These are phyloP conservation scores for Lithophane ornitopus DNA, from an alignment of 2,888 invertebrate genomes.

Conservation along the genomic window DNA sequence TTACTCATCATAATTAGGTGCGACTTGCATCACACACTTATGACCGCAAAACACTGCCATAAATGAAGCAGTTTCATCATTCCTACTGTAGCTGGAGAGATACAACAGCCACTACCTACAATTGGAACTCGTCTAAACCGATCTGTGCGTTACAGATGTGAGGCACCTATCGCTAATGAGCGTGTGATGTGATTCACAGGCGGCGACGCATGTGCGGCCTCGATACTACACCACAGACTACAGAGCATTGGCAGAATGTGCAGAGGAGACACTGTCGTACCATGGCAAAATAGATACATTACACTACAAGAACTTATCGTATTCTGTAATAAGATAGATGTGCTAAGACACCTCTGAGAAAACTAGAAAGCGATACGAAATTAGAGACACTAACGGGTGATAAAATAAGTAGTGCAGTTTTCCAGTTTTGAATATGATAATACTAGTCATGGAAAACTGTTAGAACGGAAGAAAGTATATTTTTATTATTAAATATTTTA, in stretches of 20 bases:
- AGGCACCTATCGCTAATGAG: constrained; percentile 71
- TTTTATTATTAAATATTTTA: too few relatives aligned
- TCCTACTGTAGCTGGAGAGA: background rate
- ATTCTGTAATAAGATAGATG: too few relatives aligned
- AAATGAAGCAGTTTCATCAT: background rate
- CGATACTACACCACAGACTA: constrained; percentile 73
- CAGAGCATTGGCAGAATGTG: background rate
- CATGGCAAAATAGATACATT: too few relatives aligned
- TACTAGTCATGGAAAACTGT: too few relatives aligned
- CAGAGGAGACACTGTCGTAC: constrained; percentile 34
- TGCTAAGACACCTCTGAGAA: too few relatives aligned
- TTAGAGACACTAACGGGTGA: too few relatives aligned
- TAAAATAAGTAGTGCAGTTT: too few relatives aligned
- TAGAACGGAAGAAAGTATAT: too few relatives aligned
- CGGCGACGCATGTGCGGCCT: constrained; percentile 84
- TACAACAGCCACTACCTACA: background rate
- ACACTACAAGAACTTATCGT: too few relatives aligned
- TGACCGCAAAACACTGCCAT: background rate
- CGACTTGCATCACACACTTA: background rate
- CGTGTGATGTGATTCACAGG: constrained; percentile 86
- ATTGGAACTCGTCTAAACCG: constrained; percentile 44
- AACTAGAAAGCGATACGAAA: too few relatives aligned
- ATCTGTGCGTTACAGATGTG: constrained; percentile 63
- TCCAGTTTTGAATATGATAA: too few relatives aligned
- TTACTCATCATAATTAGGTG: background rate